Evolutionary conservation across 1,140 invertebrate genomes (phyloP).

Genomic region (Euschistus heros): DNA sequence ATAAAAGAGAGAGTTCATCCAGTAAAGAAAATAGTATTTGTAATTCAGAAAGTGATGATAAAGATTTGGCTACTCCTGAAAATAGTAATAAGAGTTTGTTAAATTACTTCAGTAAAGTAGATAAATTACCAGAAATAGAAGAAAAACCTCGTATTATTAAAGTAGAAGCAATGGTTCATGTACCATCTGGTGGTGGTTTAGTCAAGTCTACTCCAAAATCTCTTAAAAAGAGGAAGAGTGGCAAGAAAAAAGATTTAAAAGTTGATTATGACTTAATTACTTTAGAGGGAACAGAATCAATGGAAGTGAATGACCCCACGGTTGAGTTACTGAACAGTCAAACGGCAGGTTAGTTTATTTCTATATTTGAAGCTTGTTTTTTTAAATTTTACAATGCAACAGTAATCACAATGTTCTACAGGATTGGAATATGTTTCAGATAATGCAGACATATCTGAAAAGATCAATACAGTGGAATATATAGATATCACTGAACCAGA

Average conservation of each 20-base stretch:
- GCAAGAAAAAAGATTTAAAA: neutral
- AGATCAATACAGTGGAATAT: too few species aligned
- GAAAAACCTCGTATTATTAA: neutral
- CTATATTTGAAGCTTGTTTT: too few species aligned
- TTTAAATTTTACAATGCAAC: too few species aligned
- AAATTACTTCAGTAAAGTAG: slow-evolving; percentile 14
- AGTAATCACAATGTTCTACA: too few species aligned
- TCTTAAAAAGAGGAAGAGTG: slow-evolving; percentile 8
- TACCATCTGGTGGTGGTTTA: neutral
- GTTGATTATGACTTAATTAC: slow-evolving; percentile 14
- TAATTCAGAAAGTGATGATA: neutral
- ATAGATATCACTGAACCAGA: too few species aligned
- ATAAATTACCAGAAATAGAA: neutral
- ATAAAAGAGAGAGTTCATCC: neutral
- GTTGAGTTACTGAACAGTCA: neutral
- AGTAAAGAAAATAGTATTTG: slow-evolving; percentile 8
- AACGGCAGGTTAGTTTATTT: neutral
- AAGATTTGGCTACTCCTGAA: neutral
- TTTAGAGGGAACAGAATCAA: neutral
- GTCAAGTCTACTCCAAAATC: too few species aligned
- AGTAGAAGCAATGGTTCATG: slow-evolving; percentile 9
- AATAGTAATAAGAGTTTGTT: slow-evolving; percentile 4
- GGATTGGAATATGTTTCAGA: too few species aligned
- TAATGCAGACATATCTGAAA: too few species aligned
- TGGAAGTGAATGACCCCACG: neutral